These are phyloP conservation scores for Triplophysa tibetana DNA, from an alignment of 2,113 vertebrate species.

Conservation along the genomic window DNA sequence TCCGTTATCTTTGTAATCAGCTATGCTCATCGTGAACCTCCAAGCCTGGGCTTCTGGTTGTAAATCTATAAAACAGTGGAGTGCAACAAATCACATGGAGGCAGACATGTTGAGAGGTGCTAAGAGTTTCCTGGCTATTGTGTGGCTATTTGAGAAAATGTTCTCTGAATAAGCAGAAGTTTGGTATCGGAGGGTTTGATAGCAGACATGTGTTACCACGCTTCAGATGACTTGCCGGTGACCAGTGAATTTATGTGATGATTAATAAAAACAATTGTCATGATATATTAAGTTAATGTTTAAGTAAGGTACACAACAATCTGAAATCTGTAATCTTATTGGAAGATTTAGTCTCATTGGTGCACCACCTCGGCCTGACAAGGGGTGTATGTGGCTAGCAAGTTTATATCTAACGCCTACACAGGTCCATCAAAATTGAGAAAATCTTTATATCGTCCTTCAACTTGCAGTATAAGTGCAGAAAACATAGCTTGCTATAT, in stretches of 20 bases:
- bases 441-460: not conserved
- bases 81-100: constrained; percentile 57
- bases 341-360: constrained; percentile 27
- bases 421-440: constrained; percentile 1
- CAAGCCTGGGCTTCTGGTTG: constrained; percentile 69
- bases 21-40: constrained; percentile 62
- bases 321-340: constrained; percentile 33
- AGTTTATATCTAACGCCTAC: constrained; percentile 20
- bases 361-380: constrained; percentile 2
- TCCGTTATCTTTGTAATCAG: constrained; percentile 70
- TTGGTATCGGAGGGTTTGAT: constrained; percentile 62
- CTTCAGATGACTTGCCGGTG: not conserved
- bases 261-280: no score
- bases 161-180: constrained; percentile 24
- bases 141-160: constrained; percentile 55
- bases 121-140: constrained; percentile 74
- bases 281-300: no score
- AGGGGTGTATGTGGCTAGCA: constrained; percentile 24
- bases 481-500: not conserved
- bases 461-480: not conserved
- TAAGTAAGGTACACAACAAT: not conserved
- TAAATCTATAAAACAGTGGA: constrained; percentile 67
- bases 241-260: no score
- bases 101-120: constrained; percentile 62
- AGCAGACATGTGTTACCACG: not conserved